These are phyloP conservation scores for Ctenodactylus gundi DNA, from an alignment of 2,113 vertebrate species.

Conservation along the genomic window DNA sequence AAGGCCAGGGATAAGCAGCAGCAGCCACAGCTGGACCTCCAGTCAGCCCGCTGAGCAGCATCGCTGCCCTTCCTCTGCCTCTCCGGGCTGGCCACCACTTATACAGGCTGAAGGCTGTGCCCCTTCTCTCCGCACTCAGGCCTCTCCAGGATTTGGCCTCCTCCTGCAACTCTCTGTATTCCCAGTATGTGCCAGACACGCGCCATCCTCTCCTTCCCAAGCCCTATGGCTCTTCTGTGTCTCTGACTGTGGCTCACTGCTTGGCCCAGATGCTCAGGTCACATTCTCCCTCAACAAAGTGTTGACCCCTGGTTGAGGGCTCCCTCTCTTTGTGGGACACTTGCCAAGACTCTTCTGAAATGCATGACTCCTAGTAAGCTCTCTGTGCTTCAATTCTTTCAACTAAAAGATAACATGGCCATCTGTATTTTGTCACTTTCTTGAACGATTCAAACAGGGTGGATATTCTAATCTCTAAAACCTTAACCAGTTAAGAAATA, in stretches of 20 bases:
- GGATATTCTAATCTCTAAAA: not conserved
- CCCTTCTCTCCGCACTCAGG: not conserved
- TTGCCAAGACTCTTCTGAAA: not conserved
- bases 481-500: conserved; percentile 9
- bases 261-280: not conserved
- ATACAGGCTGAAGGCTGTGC: not conserved
- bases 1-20: not conserved
- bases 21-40: not conserved
- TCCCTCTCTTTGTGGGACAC: not conserved
- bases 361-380: not conserved
- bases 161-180: not conserved
- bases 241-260: not conserved
- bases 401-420: not conserved
- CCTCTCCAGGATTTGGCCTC: not conserved
- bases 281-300: not conserved
- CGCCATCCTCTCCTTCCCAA: not conserved
- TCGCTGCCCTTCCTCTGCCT: not conserved
- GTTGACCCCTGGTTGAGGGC: not conserved
- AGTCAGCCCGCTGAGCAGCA: not conserved
- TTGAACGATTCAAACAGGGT: not conserved
- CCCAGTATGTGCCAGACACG: not conserved
- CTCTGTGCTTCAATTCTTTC: not conserved
- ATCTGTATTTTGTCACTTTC: not conserved
- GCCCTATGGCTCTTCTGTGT: not conserved
- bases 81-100: not conserved